Evolutionary conservation across 2,113 vertebrate genomes (phyloP), one percentile per base, ranked within the genome.

Genomic region (Pelusios castaneus): DNA sequence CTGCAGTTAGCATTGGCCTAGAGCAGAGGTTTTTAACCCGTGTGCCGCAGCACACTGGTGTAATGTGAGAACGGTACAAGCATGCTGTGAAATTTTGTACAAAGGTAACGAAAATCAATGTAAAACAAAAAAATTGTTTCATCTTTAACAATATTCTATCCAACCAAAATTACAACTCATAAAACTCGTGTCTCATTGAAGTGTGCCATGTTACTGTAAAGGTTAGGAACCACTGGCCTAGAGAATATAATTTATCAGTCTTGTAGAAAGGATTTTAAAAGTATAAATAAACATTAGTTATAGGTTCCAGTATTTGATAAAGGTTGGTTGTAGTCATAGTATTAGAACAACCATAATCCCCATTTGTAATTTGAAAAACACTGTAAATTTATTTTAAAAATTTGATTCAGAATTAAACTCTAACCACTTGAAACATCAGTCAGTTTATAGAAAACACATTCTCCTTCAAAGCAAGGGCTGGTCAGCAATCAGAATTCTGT

Each of bases 351-450:
- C 12, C 2, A 31, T 45, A 13, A 12, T 14, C 91, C 92, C 92
- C 87, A 9, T 47, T 84, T 17, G 10, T 83, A 90, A 34, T 43
- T 73, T 93, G 88, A 81, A 90, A 87, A 94, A 96, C 82, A 11
- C 34, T 87, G 91, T 11, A 24, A 58, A 85, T 94, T 92, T 89
- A 60, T 83, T 91, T 96, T 90, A n/a, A 70, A 41, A 79, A 87
- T 91, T 89, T 92, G 92, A 87, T n/a, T 90, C 52, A 88, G 34
- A 87, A 4, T 76, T 91, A 92, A 84, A 80, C 94, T 24, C 4
- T 93, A 58, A 93, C 3, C 38, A 92, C 79, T 81, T 84, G 92
- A 91, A 94, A 43, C n/a, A 8, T 82, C 89, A 34, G 82, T 95
- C 82, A 55, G 89, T 17, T 5, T 95, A 90, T 85, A 89, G 92